phyloP scores from a whole-genome alignment of 1,140 invertebrate species.

The Lucilia cuprina region DNA sequence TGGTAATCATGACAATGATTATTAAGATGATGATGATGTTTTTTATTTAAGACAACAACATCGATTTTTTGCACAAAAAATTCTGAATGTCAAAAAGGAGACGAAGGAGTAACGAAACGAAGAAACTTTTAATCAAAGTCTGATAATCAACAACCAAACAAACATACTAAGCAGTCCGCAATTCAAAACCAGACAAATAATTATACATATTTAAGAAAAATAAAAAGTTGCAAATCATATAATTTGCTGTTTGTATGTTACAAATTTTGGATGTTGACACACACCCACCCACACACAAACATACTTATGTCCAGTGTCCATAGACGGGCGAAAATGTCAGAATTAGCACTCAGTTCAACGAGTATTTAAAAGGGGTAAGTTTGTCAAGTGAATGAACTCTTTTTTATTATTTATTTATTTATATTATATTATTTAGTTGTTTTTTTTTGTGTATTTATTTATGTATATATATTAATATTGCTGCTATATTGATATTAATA shows the following conservation, averaged over 20 bases:
- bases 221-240: neutral
- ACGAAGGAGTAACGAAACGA: neutral
- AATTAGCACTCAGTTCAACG: neutral
- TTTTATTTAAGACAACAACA: conserved; percentile 10
- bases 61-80: conserved; percentile 3
- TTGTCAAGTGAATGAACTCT: neutral
- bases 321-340: neutral
- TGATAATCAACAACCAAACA: neutral
- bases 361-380: neutral
- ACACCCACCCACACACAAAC: too few species aligned
- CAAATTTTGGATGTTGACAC: neutral
- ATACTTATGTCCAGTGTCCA: too few species aligned
- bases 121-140: neutral
- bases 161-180: neutral
- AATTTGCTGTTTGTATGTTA: neutral
- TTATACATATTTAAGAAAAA: neutral
- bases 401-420: neutral
- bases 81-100: neutral
- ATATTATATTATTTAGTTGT: neutral
- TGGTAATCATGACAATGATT: neutral
- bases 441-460: too few species aligned
- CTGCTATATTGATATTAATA: neutral
- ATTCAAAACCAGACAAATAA: neutral
- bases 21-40: neutral
- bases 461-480: too few species aligned